Percentiles rank a stretch among this genome's conserved stretches.
Conservation (phyloP, 2,797 vertebrate species). For the Acrossocheilus wenchowensis region DNA sequence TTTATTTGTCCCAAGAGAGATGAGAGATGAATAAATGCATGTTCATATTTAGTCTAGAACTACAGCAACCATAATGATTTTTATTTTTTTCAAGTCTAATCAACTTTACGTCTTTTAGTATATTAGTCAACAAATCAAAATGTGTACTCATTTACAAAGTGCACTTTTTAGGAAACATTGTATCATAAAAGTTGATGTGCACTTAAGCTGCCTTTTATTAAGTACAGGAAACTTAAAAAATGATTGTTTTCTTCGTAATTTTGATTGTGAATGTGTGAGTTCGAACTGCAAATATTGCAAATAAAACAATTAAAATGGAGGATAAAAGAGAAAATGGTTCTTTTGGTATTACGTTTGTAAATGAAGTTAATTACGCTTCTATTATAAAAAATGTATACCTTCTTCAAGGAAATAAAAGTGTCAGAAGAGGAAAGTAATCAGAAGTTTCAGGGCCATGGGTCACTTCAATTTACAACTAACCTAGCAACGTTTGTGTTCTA, state of each 20-base stretch:
- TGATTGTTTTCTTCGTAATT: neutral
- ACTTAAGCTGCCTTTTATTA: neutral
- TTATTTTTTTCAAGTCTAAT: neutral
- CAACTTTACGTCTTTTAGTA: neutral
- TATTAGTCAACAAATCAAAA: neutral
- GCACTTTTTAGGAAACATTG: neutral
- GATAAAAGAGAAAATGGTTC: neutral
- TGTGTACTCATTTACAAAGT: neutral
- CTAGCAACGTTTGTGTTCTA: neutral
- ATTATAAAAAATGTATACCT: neutral
- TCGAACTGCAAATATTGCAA: neutral
- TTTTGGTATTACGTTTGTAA: neutral
- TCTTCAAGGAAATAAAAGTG: neutral
- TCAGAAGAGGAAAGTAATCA: neutral
- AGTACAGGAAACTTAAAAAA: neutral
- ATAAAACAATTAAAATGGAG: neutral
- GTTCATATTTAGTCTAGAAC: neutral
- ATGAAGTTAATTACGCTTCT: neutral
- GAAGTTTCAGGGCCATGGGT: neutral
- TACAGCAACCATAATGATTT: neutral
- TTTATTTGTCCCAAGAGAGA: neutral
- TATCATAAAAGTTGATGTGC: neutral
- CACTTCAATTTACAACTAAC: neutral
- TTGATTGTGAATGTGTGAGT: neutral
- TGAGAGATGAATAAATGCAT: neutral